Conservation (phyloP, 2,797 vertebrate genomes). For the Babyrousa celebensis region DNA sequence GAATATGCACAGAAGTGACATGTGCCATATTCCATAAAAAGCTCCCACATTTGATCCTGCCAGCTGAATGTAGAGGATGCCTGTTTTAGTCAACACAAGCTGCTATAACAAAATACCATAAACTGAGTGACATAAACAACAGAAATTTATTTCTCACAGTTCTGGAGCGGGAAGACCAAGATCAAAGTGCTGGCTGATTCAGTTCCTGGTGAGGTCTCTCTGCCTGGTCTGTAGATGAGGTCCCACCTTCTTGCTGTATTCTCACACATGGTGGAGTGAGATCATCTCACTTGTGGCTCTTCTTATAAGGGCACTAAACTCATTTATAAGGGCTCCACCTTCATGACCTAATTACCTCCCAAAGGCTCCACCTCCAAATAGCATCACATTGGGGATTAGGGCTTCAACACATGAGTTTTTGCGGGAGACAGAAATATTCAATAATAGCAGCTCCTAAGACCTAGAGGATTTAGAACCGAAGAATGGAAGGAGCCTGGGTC, state of each 20-base stretch:
- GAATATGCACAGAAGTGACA: constrained; percentile 6
- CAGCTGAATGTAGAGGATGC: background rate
- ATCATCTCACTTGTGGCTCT: background rate
- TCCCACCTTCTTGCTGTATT: background rate
- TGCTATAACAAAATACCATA: constrained; percentile 28
- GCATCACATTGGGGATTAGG: background rate
- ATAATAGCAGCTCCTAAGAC: background rate
- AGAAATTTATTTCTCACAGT: constrained; percentile 5
- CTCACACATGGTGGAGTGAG: background rate
- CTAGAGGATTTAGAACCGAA: constrained; percentile 11
- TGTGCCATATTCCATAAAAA: background rate
- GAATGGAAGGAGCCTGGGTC: background rate
- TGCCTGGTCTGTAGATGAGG: background rate
- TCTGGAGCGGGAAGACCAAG: background rate
- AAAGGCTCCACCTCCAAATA: background rate
- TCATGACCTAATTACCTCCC: background rate
- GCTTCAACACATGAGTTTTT: background rate
- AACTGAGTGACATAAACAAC: background rate
- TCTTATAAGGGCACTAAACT: background rate
- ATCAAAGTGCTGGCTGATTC: background rate
- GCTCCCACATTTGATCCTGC: background rate
- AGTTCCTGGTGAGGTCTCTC: background rate
- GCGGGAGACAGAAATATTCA: background rate
- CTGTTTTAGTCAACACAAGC: background rate
- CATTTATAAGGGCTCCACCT: background rate